Base-by-base conservation (phyloP, 1,140 invertebrate species). In the Lepidotrigona ventralis region DNA sequence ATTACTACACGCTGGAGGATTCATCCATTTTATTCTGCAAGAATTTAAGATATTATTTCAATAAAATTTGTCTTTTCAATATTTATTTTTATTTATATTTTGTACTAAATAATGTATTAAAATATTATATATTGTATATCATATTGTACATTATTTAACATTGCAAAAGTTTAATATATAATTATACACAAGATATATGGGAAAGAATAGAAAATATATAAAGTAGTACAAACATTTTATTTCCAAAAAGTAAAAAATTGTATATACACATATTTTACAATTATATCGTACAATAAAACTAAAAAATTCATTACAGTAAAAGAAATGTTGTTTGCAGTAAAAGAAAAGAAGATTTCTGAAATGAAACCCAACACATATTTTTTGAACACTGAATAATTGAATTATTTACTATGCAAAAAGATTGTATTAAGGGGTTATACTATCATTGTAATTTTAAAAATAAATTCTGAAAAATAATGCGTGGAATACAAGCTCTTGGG, bases 21-120 rank as follows among this genome's bases (percentile, higher is more conserved):
- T 97, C 95, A 96, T 97, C 96, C 96, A 96, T 91, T 95, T 93
- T 81, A 96, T 92, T 88, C 96, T 97, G 88, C 51, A 95, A 95
- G 60, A 17, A 70, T 77, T 63, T 77, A 39, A 73, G 5, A 33
- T 14, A 6, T 66, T 2, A 2, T 63, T 80, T 12, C 29, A 53
- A 19, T 23, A 51, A 0, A 53, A 29, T 19, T 21, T 51, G n/a
- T n/a, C 23, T 66, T 29, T 79, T 12, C 15, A 70, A 69, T 73
- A 33, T 53, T 54, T 15, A 53, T 26, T 19, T 29, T 5, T 72
- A 54, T 53, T 17, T 54, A 29, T 39, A 33, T 33, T 33, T 53
- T 60, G n/a, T 58, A 60, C 58, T n/a, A 60, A 23, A 58, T 58
- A 58, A n/a, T n/a, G n/a, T n/a, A n/a, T 58, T 58, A 58, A 60